phyloP scores from a whole-genome alignment of 2,113 vertebrate species.

The Hippopotamus amphibius region DNA sequence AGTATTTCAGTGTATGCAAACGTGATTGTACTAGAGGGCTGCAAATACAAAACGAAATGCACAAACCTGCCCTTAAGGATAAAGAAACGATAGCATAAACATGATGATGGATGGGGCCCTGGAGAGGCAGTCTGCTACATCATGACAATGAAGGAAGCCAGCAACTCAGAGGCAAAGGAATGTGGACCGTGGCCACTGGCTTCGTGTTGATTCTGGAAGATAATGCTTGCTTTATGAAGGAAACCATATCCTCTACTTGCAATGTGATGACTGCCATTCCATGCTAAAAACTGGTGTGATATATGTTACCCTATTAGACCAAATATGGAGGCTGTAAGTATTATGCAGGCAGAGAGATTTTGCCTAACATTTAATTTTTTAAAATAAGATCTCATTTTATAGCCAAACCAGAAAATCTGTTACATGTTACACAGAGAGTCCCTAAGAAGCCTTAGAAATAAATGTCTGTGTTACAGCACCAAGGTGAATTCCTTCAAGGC shows the following conservation, averaged over 20 bases:
- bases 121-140: neutral
- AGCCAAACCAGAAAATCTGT: neutral
- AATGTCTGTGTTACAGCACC: neutral
- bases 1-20: neutral
- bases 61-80: conserved; percentile 63
- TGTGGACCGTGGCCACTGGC: neutral
- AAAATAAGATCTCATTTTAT: neutral
- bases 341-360: neutral
- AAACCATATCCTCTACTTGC: neutral
- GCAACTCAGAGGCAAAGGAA: conserved; percentile 67
- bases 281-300: neutral
- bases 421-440: neutral
- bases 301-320: neutral
- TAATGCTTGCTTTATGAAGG: conserved; percentile 16
- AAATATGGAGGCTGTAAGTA: neutral
- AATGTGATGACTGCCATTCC: neutral
- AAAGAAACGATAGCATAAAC: conserved; percentile 73
- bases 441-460: neutral
- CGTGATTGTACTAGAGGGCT: conserved; percentile 52
- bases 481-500: neutral
- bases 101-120: neutral
- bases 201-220: conserved; percentile 24
- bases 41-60: conserved; percentile 73
- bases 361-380: neutral
- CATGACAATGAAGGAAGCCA: conserved; percentile 48